These are phyloP conservation scores for Micrastur ruficollis DNA, from an alignment of 2,797 vertebrate genomes.

Conservation along the genomic window DNA sequence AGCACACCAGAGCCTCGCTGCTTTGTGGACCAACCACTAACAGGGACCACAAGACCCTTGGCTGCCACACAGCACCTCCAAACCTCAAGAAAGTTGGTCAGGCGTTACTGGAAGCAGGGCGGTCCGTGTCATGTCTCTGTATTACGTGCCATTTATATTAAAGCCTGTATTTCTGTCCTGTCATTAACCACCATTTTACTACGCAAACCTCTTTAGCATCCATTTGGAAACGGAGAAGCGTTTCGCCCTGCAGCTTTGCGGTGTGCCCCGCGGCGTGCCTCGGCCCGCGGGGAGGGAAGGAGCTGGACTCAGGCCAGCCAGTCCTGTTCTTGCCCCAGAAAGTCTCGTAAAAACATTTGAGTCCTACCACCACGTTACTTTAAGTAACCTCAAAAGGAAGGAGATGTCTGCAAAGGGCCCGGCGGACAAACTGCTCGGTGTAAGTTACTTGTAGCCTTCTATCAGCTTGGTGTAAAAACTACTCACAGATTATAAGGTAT, in stretches of 20 bases:
- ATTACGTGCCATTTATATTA: not conserved
- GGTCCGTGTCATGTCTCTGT: not conserved
- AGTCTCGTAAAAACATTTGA: not conserved
- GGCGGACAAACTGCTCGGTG: rapidly evolving
- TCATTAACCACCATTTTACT: not conserved
- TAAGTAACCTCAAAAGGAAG: not conserved
- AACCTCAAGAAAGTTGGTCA: not conserved
- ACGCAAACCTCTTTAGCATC: not conserved
- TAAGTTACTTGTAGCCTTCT: not conserved
- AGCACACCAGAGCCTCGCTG: not conserved
- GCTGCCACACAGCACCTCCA: not conserved
- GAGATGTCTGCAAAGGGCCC: not conserved
- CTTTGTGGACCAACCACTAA: not conserved
- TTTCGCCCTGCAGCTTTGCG: not conserved
- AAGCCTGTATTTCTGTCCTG: not conserved
- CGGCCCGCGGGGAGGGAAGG: not conserved
- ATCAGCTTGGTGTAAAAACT: not conserved
- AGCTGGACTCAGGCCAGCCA: not conserved
- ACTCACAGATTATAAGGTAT: not conserved
- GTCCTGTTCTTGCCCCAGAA: not conserved
- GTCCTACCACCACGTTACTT: not conserved
- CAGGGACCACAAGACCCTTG: not conserved
- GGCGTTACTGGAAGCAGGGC: not conserved
- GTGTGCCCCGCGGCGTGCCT: rapidly evolving
- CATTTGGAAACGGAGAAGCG: not conserved